Evolutionary conservation across 2,113 vertebrate species (phyloP).

Genomic region (Pluvialis apricaria): DNA sequence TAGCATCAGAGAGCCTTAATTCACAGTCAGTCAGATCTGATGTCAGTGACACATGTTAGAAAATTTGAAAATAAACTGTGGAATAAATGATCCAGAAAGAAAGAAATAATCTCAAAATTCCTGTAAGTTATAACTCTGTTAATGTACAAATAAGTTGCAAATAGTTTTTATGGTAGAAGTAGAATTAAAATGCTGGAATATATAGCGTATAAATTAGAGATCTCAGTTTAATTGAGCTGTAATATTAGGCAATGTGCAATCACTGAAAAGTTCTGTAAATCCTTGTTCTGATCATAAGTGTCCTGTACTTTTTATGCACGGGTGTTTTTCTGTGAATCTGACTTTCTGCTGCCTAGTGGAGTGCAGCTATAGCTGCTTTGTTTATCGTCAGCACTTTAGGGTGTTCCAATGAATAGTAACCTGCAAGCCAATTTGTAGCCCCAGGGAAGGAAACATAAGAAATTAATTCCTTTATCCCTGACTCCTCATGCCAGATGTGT

Average conservation of each 20-base stretch:
- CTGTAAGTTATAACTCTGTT: not conserved
- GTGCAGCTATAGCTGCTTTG: slow-evolving; percentile 4
- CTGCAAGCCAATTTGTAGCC: slow-evolving; percentile 45
- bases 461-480: slow-evolving; percentile 61
- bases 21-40: not conserved
- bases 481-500: not conserved
- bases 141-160: not conserved
- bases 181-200: not conserved
- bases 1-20: not conserved
- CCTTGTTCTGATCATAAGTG: not conserved
- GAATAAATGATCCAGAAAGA: not conserved
- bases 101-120: not conserved
- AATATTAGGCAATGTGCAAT: not conserved
- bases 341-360: slow-evolving; percentile 28
- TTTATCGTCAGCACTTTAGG: slow-evolving; percentile 28
- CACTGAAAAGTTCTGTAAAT: not conserved
- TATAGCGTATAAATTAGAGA: not conserved
- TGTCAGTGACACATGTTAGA: not conserved
- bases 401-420: slow-evolving; percentile 50
- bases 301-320: not conserved
- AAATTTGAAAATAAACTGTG: not conserved
- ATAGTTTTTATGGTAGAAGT: not conserved
- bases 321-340: slow-evolving; percentile 43
- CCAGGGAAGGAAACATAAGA: slow-evolving; percentile 31
- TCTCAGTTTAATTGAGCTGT: not conserved